Conservation (phyloP, 2,888 invertebrate genomes). For the Furcula furcula region DNA sequence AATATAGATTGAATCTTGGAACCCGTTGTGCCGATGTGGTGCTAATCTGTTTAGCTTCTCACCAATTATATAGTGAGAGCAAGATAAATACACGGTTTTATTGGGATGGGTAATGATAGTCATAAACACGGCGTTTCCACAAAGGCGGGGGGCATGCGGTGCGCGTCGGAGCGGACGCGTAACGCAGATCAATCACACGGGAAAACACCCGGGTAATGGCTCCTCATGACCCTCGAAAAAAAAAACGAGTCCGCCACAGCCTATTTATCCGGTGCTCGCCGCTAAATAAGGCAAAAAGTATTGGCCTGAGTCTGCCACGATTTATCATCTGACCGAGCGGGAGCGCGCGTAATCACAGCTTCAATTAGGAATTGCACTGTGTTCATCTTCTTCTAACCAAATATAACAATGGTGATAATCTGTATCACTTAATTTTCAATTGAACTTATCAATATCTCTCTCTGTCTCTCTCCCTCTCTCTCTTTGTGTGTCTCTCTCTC, state of each 20-base stretch:
- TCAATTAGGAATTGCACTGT: slow-evolving; percentile 13
- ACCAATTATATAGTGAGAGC: background rate
- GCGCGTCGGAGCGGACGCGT: slow-evolving; percentile 32
- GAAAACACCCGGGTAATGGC: slow-evolving; percentile 67
- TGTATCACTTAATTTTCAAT: background rate
- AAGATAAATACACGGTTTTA: slow-evolving; percentile 10
- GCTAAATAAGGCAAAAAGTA: slow-evolving; percentile 71
- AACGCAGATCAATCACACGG: slow-evolving; percentile 63
- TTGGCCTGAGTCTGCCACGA: slow-evolving; percentile 44
- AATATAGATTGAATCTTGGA: background rate
- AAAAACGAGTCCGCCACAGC: slow-evolving; percentile 47
- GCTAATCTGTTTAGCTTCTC: background rate
- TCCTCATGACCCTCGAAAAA: slow-evolving; percentile 56
- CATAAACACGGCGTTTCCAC: slow-evolving; percentile 18
- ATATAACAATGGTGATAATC: background rate
- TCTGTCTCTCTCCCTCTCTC: too few species aligned
- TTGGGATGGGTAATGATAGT: slow-evolving; percentile 13
- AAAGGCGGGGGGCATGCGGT: slow-evolving; percentile 10
- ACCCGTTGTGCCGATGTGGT: slow-evolving; percentile 4
- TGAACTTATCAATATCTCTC: too few species aligned
- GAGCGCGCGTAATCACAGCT: slow-evolving; percentile 47
- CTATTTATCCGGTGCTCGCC: slow-evolving; percentile 55
- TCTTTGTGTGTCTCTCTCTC: too few species aligned
- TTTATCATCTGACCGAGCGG: slow-evolving; percentile 56
- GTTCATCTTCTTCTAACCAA: too few species aligned